These are phyloP conservation scores for Leptinotarsa haldemani DNA, from an alignment of 2,888 invertebrate genomes.

Conservation along the genomic window DNA sequence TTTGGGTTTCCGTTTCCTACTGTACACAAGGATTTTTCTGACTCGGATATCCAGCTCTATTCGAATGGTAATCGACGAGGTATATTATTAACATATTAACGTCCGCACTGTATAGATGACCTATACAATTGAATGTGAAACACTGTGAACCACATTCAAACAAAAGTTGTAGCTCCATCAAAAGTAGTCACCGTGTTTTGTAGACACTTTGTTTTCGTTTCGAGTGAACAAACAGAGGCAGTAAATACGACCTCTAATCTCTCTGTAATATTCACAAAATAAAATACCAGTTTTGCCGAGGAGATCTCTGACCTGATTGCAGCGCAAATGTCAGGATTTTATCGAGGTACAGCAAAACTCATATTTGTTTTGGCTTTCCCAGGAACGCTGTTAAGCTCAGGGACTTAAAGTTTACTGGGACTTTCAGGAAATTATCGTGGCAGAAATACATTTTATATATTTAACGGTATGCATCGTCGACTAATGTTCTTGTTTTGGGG, in stretches of 20 bases:
- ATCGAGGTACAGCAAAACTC: conserved; percentile 21
- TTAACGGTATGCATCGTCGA: background rate
- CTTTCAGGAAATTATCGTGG: conserved; percentile 16
- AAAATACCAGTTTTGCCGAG: conserved; percentile 26
- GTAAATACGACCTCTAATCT: conserved; percentile 22
- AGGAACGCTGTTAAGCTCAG: conserved; percentile 10
- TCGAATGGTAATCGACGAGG: no score
- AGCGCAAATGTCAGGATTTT: conserved; percentile 33
- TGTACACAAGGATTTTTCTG: no score
- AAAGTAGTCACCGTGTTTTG: background rate
- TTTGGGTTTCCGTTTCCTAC: no score
- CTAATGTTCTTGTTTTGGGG: background rate
- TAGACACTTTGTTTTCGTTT: conserved; percentile 8
- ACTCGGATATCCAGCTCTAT: no score
- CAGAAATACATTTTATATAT: conserved; percentile 8
- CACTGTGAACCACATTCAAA: no score
- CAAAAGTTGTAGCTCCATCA: background rate
- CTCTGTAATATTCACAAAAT: conserved; percentile 34
- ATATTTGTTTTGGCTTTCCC: conserved; percentile 21
- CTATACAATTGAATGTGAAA: no score
- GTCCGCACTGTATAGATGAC: no score
- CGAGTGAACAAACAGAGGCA: background rate
- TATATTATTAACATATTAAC: no score
- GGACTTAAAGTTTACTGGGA: conserved; percentile 18
- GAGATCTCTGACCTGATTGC: conserved; percentile 30